Percentiles rank a stretch among this genome's conserved stretches.
Evolutionary conservation across 2,888 invertebrate genomes (phyloP).

Genomic region (Liopterus haemorrhoidalis): DNA sequence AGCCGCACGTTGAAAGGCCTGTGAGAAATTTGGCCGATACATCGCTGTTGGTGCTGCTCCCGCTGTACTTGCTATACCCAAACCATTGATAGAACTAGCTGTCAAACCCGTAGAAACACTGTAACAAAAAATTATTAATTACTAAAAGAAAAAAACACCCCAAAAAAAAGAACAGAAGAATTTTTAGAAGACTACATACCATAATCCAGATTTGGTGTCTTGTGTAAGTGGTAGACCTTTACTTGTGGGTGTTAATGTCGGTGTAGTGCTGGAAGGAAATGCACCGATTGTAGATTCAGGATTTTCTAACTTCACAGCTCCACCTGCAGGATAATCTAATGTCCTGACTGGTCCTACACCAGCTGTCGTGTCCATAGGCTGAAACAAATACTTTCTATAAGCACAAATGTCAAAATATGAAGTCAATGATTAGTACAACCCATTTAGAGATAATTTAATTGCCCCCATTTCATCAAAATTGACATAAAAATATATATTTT

Average conservation of each 20-base stretch:
- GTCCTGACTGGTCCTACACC: constrained; percentile 46
- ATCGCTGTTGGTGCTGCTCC: constrained; percentile 57
- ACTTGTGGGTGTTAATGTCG: constrained; percentile 51
- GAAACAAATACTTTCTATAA: too few relatives aligned
- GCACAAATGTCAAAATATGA: too few relatives aligned
- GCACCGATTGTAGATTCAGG: constrained; percentile 39
- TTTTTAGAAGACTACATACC: constrained; percentile 26
- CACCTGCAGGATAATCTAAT: constrained; percentile 42
- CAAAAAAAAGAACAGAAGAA: constrained; percentile 1
- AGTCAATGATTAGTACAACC: too few relatives aligned
- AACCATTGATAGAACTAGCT: constrained; percentile 42
- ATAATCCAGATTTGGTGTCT: constrained; percentile 47
- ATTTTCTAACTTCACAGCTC: constrained; percentile 42
- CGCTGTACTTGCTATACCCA: constrained; percentile 45
- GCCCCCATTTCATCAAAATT: too few relatives aligned
- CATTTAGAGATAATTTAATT: too few relatives aligned
- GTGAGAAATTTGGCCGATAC: constrained; percentile 67
- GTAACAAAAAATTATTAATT: constrained; percentile 26
- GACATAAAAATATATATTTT: too few relatives aligned
- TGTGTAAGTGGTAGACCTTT: constrained; percentile 44
- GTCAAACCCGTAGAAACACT: constrained; percentile 40
- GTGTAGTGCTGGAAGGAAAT: constrained; percentile 45
- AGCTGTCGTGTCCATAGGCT: constrained; percentile 58
- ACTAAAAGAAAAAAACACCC: constrained; percentile 1
- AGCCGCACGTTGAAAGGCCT: constrained; percentile 65